phyloP scores from a whole-genome alignment of 2,888 invertebrate species.

The Epistrophella euchroma region DNA sequence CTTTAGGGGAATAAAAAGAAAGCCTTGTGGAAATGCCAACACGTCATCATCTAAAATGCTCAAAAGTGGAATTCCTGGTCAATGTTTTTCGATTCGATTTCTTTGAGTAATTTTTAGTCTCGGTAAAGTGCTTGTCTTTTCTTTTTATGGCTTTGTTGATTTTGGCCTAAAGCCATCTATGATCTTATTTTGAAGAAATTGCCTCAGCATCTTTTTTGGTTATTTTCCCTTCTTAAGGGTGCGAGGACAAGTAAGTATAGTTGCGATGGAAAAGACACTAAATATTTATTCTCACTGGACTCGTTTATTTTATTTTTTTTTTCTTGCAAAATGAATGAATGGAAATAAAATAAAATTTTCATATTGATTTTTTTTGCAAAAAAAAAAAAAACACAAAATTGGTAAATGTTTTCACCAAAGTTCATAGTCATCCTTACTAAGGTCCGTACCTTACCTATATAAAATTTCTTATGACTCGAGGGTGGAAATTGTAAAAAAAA shows the following conservation, averaged over 20 bases:
- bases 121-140: background rate
- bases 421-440: background rate
- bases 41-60: constrained; percentile 20
- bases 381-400: background rate
- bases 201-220: constrained; percentile 4
- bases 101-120: constrained; percentile 12
- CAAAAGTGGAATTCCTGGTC: constrained; percentile 45
- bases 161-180: constrained; percentile 64
- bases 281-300: constrained; percentile 37
- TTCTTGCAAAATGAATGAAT: constrained; percentile 42
- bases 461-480: constrained; percentile 20
- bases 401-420: constrained; percentile 14
- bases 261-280: constrained; percentile 33
- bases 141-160: constrained; percentile 44
- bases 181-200: constrained; percentile 53
- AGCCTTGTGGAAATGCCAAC: constrained; percentile 36
- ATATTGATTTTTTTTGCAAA: constrained; percentile 57
- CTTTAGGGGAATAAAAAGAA: background rate
- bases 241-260: constrained; percentile 23
- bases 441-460: background rate
- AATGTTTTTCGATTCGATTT: constrained; percentile 39
- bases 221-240: background rate
- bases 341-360: constrained; percentile 58
- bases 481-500: constrained; percentile 24
- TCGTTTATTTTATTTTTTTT: constrained; percentile 9